phyloP scores from a whole-genome alignment of 2,113 vertebrate genomes.

The Pyrgilauda ruficollis region DNA sequence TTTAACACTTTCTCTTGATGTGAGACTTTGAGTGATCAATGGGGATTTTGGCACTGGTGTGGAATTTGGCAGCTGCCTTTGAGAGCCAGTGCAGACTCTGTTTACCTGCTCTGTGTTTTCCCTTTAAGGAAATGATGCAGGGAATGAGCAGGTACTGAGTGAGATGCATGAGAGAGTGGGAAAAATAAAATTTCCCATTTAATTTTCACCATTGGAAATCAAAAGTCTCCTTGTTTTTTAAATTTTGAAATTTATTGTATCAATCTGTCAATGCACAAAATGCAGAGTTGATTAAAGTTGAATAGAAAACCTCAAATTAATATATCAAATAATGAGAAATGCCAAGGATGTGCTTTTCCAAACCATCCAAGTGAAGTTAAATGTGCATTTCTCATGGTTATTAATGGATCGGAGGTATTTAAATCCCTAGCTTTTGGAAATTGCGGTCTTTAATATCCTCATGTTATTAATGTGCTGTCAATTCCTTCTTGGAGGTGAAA shows the following conservation, averaged over 20 bases:
- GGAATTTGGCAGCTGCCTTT: neutral
- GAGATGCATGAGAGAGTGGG: neutral
- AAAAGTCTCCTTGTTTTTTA: neutral
- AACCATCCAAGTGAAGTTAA: neutral
- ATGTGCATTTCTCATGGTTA: neutral
- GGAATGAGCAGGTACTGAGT: neutral
- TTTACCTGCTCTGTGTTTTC: neutral
- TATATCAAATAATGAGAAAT: neutral
- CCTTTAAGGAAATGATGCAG: neutral
- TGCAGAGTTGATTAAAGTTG: neutral
- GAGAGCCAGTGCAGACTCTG: neutral
- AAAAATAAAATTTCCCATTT: neutral
- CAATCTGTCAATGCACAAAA: neutral
- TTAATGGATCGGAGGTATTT: neutral
- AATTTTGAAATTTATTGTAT: neutral
- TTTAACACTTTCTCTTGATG: neutral
- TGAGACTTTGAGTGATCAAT: neutral
- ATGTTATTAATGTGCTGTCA: neutral
- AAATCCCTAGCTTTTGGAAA: neutral
- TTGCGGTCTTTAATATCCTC: neutral
- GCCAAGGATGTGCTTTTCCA: neutral
- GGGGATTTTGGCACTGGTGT: neutral
- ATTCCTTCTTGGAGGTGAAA: slow-evolving; percentile 12
- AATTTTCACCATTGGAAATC: neutral
- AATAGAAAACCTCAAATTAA: neutral